phyloP scores from a whole-genome alignment of 2,888 invertebrate species.

The Cotesia congregata region DNA sequence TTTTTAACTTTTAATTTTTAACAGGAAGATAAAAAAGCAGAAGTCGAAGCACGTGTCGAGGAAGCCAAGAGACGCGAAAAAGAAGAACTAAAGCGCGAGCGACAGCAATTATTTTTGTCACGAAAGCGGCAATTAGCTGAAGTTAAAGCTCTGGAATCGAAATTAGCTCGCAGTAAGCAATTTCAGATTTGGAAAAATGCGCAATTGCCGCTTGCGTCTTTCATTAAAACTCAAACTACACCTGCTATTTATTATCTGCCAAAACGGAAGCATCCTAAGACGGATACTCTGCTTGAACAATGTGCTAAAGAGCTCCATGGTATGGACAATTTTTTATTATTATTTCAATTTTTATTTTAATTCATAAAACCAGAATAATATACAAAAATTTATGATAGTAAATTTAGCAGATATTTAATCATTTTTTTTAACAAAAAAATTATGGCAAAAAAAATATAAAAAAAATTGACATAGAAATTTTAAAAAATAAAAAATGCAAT shows the following conservation, averaged over 20 bases:
- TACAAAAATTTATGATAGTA: too few relatives aligned
- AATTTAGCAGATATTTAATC: too few relatives aligned
- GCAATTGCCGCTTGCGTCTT: constrained; percentile 83
- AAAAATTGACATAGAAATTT: too few relatives aligned
- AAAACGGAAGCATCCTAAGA: constrained; percentile 76
- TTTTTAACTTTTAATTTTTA: background rate
- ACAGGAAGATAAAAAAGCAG: constrained; percentile 85
- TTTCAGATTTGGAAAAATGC: constrained; percentile 90
- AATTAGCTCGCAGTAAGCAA: constrained; percentile 89
- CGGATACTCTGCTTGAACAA: constrained; percentile 60
- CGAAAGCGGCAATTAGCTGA: constrained; percentile 90
- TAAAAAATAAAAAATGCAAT: too few relatives aligned
- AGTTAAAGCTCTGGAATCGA: constrained; percentile 89
- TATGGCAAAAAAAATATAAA: too few relatives aligned
- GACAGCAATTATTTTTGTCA: constrained; percentile 87
- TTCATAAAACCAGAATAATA: too few relatives aligned
- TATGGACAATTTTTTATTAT: constrained; percentile 42
- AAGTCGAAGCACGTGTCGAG: constrained; percentile 94
- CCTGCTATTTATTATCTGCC: constrained; percentile 93
- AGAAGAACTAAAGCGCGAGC: constrained; percentile 85
- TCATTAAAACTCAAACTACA: constrained; percentile 88
- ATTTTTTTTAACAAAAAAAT: too few relatives aligned
- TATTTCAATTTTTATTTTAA: background rate
- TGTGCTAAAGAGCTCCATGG: constrained; percentile 65
- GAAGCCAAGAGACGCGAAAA: constrained; percentile 90